These are phyloP conservation scores for Ptilorrhoa leucosticta DNA, from an alignment of 2,113 vertebrate species.

Conservation along the genomic window DNA sequence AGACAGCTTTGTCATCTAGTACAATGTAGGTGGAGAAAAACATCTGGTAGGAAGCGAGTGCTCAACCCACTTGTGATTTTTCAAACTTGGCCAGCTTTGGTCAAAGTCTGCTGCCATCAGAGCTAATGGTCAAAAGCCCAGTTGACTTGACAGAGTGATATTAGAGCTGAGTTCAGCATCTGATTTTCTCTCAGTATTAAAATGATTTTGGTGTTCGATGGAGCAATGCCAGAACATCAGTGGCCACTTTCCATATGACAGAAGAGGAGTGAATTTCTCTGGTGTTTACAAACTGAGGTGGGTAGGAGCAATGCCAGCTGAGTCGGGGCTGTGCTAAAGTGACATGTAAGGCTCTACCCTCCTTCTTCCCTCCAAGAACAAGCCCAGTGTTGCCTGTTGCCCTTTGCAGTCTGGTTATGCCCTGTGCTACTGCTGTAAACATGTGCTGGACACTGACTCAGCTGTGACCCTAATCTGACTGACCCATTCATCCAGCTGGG, in stretches of 20 bases:
- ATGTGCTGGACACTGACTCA: neutral
- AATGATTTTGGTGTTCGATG: neutral
- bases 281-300: neutral
- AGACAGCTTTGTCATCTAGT: neutral
- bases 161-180: neutral
- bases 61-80: neutral
- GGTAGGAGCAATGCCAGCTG: neutral
- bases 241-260: neutral
- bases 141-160: accelerated
- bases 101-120: neutral
- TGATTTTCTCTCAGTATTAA: neutral
- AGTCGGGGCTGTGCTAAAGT: neutral
- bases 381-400: accelerated
- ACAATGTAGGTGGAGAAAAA: neutral
- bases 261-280: neutral
- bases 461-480: neutral
- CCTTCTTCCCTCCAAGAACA: neutral
- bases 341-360: neutral
- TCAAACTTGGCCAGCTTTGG: neutral
- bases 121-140: neutral
- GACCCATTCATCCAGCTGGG: neutral
- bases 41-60: neutral
- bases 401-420: neutral
- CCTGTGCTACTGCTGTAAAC: neutral
- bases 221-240: neutral